These are phyloP conservation scores for Semaprochilodus insignis DNA, from an alignment of 2,797 vertebrate species.

Conservation along the genomic window DNA sequence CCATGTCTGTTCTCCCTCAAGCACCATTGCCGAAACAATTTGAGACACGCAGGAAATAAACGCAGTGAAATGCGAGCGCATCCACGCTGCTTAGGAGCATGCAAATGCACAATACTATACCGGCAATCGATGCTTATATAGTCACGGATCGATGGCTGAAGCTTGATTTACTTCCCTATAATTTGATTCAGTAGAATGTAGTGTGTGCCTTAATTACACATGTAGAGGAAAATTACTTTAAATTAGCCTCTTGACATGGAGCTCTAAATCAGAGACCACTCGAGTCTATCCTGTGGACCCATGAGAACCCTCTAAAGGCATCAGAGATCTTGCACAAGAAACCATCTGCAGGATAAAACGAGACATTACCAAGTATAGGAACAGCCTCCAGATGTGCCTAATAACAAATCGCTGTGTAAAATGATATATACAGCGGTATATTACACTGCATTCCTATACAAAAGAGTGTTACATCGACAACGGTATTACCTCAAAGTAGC, in stretches of 20 bases:
- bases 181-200: slow-evolving; percentile 42
- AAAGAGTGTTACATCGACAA: neutral
- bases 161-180: slow-evolving; percentile 47
- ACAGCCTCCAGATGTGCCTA: neutral
- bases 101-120: slow-evolving; percentile 36
- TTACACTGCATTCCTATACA: neutral
- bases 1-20: slow-evolving; percentile 47
- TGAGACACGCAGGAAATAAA: slow-evolving; percentile 44
- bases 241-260: slow-evolving; percentile 43
- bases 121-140: slow-evolving; percentile 53
- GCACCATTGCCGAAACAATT: slow-evolving; percentile 40
- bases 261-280: slow-evolving; percentile 46
- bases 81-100: slow-evolving; percentile 33
- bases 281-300: slow-evolving; percentile 8
- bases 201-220: slow-evolving; percentile 50
- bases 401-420: neutral
- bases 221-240: slow-evolving; percentile 38
- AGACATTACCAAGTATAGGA: neutral
- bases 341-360: neutral
- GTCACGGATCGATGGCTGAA: slow-evolving; percentile 47
- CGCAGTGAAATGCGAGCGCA: slow-evolving; percentile 49
- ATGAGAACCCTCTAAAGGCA: neutral
- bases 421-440: neutral
- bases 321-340: neutral
- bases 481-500: too few species aligned